Conservation (phyloP, 2,888 invertebrate species). For the Pandemis corylana region DNA sequence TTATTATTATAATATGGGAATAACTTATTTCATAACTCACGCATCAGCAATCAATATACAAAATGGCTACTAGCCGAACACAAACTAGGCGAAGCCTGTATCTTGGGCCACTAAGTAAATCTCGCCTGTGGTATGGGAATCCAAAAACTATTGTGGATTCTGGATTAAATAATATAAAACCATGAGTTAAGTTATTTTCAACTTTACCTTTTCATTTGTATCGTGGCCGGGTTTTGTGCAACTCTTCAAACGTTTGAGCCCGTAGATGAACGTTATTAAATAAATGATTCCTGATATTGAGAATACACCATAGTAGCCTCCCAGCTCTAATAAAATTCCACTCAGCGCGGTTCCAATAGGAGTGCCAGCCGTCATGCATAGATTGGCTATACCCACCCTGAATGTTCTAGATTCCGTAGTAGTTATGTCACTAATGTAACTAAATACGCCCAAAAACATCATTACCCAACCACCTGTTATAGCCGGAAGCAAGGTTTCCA, state of each 20-base stretch:
- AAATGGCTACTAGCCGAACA: too few relatives aligned
- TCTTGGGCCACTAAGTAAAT: too few relatives aligned
- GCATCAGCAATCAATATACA: too few relatives aligned
- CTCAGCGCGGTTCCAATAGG: constrained; percentile 84
- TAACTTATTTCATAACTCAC: too few relatives aligned
- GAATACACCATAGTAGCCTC: constrained; percentile 78
- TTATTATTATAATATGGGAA: too few relatives aligned
- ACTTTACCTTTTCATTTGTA: constrained; percentile 60
- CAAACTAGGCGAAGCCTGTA: too few relatives aligned
- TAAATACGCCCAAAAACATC: constrained; percentile 84
- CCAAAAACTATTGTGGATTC: not conserved
- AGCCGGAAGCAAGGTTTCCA: constrained; percentile 82
- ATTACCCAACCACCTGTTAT: constrained; percentile 83
- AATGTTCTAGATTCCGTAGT: constrained; percentile 82
- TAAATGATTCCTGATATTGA: constrained; percentile 66
- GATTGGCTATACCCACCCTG: constrained; percentile 85
- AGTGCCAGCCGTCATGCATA: constrained; percentile 84
- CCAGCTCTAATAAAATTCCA: constrained; percentile 75
- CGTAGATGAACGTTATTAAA: constrained; percentile 73
- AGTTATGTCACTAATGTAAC: constrained; percentile 86
- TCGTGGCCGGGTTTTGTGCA: constrained; percentile 63
- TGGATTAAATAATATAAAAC: not conserved
- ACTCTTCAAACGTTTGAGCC: constrained; percentile 60
- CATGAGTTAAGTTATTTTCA: not conserved
- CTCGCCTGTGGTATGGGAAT: too few relatives aligned